phyloP scores from a whole-genome alignment of 1,140 invertebrate genomes.

The Leptoteleia sp. region DNA sequence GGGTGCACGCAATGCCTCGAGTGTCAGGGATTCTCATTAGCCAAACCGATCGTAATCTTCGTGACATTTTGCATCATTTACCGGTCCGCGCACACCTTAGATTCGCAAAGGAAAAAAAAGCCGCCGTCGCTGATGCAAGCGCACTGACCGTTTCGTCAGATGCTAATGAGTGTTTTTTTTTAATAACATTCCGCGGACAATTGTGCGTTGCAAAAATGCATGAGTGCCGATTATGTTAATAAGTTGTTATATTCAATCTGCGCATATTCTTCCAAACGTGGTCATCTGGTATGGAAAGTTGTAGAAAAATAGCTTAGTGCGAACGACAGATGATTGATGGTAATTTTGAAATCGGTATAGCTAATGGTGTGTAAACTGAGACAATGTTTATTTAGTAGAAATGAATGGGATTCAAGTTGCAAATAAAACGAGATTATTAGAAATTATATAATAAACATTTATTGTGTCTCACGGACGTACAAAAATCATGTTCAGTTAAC shows the following conservation, averaged over 20 bases:
- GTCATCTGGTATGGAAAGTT: slow-evolving; percentile 1
- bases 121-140: slow-evolving; percentile 78
- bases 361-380: no score
- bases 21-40: slow-evolving; percentile 31
- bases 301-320: slow-evolving; percentile 5
- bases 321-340: slow-evolving; percentile 4
- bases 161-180: slow-evolving; percentile 64
- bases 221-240: slow-evolving; percentile 32
- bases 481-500: slow-evolving; percentile 53
- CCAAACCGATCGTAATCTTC: slow-evolving; percentile 68
- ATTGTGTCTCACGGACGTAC: slow-evolving; percentile 69
- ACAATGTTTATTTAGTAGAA: no score
- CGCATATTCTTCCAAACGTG: not conserved
- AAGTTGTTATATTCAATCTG: slow-evolving; percentile 1
- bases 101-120: slow-evolving; percentile 71
- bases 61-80: slow-evolving; percentile 79
- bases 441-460: slow-evolving; percentile 77
- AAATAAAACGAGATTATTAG: slow-evolving; percentile 33
- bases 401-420: not conserved
- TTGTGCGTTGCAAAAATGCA: slow-evolving; percentile 45
- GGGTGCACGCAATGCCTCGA: slow-evolving; percentile 20
- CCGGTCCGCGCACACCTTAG: slow-evolving; percentile 74
- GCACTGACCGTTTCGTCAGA: slow-evolving; percentile 75
- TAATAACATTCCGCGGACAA: slow-evolving; percentile 58
- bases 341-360: slow-evolving; percentile 22